Conservation (phyloP, 2,113 vertebrate genomes). For the Riparia riparia region DNA sequence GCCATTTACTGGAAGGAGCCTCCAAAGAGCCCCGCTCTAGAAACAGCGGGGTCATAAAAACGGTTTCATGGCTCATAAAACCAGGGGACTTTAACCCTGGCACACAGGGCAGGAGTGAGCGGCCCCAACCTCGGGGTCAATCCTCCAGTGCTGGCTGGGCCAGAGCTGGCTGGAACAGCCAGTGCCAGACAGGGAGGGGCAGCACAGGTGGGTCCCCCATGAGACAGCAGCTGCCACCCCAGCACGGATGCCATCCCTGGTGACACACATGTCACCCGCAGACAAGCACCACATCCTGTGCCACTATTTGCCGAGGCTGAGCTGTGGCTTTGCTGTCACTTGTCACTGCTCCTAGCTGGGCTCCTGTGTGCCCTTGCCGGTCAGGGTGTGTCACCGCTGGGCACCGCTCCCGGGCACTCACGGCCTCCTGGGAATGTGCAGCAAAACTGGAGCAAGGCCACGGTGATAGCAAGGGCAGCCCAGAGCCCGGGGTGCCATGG, state of each 20-base stretch:
- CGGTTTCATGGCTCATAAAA: constrained; percentile 16
- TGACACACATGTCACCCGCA: fast-evolving
- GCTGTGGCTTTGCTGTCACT: not conserved
- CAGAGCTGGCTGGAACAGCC: fast-evolving
- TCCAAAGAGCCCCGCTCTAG: not conserved
- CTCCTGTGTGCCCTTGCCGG: fast-evolving
- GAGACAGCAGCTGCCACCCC: fast-evolving
- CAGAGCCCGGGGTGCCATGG: not conserved
- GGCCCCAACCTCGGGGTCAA: not conserved
- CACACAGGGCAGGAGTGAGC: not conserved
- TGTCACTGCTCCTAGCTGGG: not conserved
- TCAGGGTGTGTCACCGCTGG: fast-evolving
- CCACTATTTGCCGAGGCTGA: not conserved
- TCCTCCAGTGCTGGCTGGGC: fast-evolving
- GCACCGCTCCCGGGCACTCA: fast-evolving
- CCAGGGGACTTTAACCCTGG: constrained; percentile 12
- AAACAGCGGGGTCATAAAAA: not conserved
- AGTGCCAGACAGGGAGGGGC: not conserved
- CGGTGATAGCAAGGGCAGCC: not conserved
- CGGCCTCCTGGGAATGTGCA: fast-evolving
- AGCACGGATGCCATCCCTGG: fast-evolving
- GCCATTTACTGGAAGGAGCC: fast-evolving
- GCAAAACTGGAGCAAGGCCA: not conserved
- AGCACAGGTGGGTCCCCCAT: not conserved
- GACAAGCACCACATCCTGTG: not conserved